Evolutionary conservation across 92 coral and sea anemone species (phyloP).

Genomic region (Palythoa heliodiscus): DNA sequence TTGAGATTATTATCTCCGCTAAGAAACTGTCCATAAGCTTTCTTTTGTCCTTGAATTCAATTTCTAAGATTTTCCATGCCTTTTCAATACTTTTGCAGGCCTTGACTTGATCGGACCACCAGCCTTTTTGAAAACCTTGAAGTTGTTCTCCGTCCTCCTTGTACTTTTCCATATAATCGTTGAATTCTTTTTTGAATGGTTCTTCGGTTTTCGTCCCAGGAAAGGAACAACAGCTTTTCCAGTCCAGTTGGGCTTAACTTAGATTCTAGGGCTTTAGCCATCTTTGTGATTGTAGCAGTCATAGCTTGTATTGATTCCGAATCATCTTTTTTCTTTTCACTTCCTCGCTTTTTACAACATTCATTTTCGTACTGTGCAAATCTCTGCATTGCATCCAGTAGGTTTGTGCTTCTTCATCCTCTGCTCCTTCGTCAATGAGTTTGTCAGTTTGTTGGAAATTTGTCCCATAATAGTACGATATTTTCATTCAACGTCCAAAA

Average conservation of each 20-base stretch:
- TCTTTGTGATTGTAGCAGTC: constrained; percentile 38
- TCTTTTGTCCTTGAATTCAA: constrained; percentile 62
- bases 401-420: constrained; percentile 39
- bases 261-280: constrained; percentile 45
- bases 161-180: constrained; percentile 25
- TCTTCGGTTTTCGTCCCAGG: constrained; percentile 46
- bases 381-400: constrained; percentile 33
- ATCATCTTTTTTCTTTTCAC: constrained; percentile 24
- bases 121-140: constrained; percentile 34
- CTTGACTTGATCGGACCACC: constrained; percentile 42
- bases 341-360: constrained; percentile 30
- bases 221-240: constrained; percentile 40
- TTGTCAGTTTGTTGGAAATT: constrained; percentile 11
- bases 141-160: constrained; percentile 38
- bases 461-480: constrained; percentile 35
- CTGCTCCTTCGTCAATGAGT: constrained; percentile 30
- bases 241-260: constrained; percentile 39
- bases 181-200: constrained; percentile 41
- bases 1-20: too few relatives aligned
- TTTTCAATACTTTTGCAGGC: constrained; percentile 30
- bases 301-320: constrained; percentile 37
- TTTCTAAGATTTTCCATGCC: constrained; percentile 24
- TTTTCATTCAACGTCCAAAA: constrained; percentile 56
- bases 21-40: constrained; percentile 68
- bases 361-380: constrained; percentile 59